Conservation (phyloP, 2,888 invertebrate genomes). For the Nomada hirtipes region DNA sequence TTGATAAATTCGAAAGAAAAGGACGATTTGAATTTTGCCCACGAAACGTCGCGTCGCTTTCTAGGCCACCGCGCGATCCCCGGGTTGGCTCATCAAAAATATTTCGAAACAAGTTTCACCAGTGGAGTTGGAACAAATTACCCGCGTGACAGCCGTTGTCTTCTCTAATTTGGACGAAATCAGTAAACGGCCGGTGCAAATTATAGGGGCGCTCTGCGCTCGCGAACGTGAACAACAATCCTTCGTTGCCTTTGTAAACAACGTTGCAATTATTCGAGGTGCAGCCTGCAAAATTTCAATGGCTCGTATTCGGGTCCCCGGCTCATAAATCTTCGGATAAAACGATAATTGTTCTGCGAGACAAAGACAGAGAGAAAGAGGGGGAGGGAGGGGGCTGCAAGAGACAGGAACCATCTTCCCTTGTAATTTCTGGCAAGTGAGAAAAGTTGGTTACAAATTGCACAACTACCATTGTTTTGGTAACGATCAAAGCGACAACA, state of each 20-base stretch:
- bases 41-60: too few species aligned
- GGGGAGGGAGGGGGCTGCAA: neutral
- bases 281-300: slow-evolving; percentile 43
- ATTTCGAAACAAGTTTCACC: slow-evolving; percentile 3
- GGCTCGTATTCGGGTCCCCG: neutral
- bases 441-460: slow-evolving; percentile 68
- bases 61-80: neutral
- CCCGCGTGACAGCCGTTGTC: slow-evolving; percentile 8
- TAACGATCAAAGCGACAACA: slow-evolving; percentile 61
- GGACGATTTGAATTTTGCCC: too few species aligned
- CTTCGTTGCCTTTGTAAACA: slow-evolving; percentile 24
- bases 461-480: slow-evolving; percentile 51
- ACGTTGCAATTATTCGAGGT: slow-evolving; percentile 42
- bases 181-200: slow-evolving; percentile 38
- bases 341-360: slow-evolving; percentile 52
- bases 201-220: slow-evolving; percentile 20
- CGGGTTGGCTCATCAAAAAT: neutral
- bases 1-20: too few species aligned
- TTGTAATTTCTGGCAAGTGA: slow-evolving; percentile 59
- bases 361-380: neutral
- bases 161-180: slow-evolving; percentile 37
- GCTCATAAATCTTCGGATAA: slow-evolving; percentile 54
- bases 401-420: slow-evolving; percentile 40
- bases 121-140: slow-evolving; percentile 34
- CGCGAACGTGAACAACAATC: slow-evolving; percentile 1